Conservation (phyloP, 2,888 invertebrate genomes). For the Scaptomyza reducta region DNA sequence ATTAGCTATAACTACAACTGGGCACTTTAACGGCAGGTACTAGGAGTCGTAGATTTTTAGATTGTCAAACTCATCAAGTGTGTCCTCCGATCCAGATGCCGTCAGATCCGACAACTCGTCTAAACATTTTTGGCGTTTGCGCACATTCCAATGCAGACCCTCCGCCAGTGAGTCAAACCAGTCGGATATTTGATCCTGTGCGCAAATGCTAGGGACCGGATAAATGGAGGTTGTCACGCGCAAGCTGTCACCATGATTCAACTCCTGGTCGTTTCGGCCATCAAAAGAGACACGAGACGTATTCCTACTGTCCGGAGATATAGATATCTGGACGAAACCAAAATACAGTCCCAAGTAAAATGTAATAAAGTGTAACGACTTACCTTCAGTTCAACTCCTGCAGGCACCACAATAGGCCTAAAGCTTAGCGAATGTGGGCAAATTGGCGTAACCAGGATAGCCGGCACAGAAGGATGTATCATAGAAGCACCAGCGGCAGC, state of each 20-base stretch:
- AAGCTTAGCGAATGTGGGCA: conserved; percentile 99
- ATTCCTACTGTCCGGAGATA: conserved; percentile 94
- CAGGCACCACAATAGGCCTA: conserved; percentile 98
- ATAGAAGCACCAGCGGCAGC: conserved; percentile 98
- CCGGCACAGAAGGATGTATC: conserved; percentile 99
- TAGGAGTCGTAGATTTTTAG: conserved; percentile 69
- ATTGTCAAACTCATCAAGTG: conserved; percentile 90
- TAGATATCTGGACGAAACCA: conserved; percentile 88
- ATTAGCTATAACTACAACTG: conserved; percentile 87
- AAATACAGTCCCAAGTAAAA: conserved; percentile 78
- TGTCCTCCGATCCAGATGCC: conserved; percentile 92
- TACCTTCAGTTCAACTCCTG: conserved; percentile 96
- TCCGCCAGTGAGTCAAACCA: conserved; percentile 99
- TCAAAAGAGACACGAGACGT: conserved; percentile 99
- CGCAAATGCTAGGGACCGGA: conserved; percentile 97
- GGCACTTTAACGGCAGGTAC: conserved; percentile 91
- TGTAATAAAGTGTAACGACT: conserved; percentile 89
- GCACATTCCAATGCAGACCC: conserved; percentile 98
- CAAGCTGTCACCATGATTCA: conserved; percentile 96
- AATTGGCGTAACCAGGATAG: conserved; percentile 98
- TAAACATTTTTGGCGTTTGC: conserved; percentile 96
- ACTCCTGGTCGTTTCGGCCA: conserved; percentile 96
- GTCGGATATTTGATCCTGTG: conserved; percentile 97
- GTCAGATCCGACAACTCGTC: conserved; percentile 86
- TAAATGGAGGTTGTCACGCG: conserved; percentile 98